Evolutionary conservation across 1,140 invertebrate species (phyloP).

Genomic region (Pygmarrhopalites habei): DNA sequence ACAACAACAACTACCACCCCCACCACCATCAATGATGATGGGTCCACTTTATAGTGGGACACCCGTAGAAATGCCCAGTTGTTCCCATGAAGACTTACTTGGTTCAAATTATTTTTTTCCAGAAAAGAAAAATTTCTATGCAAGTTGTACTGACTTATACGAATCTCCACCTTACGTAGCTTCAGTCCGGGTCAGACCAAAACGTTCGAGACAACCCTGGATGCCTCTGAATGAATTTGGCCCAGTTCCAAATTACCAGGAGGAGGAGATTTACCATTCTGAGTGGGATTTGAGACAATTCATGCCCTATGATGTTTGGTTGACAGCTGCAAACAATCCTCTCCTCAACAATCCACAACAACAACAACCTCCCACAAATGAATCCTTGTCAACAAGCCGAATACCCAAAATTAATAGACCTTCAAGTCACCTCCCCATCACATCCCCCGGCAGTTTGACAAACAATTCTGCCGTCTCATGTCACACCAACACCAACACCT

Average conservation of each 20-base stretch:
- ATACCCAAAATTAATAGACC: neutral
- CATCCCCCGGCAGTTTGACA: no score
- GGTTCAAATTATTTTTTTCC: constrained; percentile 37
- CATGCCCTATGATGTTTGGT: constrained; percentile 38
- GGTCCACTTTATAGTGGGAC: no score
- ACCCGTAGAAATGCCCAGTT: neutral
- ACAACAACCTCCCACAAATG: neutral
- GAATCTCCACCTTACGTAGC: constrained; percentile 24
- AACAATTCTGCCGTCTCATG: neutral
- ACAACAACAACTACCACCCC: neutral
- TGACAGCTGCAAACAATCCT: constrained; percentile 20
- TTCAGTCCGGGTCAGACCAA: constrained; percentile 34
- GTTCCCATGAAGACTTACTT: constrained; percentile 18
- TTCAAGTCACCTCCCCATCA: no score
- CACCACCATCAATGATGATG: no score
- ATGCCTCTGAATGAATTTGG: constrained; percentile 31
- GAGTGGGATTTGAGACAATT: constrained; percentile 38
- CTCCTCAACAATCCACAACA: no score
- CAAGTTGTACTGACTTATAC: constrained; percentile 35
- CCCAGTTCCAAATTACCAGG: constrained; percentile 37
- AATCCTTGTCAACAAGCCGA: neutral
- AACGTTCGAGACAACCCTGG: constrained; percentile 35
- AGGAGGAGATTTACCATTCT: constrained; percentile 34
- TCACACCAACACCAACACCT: no score
- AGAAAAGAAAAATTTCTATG: constrained; percentile 37